These are phyloP conservation scores for Pimpla rufipes DNA, from an alignment of 2,888 invertebrate species.

Conservation along the genomic window DNA sequence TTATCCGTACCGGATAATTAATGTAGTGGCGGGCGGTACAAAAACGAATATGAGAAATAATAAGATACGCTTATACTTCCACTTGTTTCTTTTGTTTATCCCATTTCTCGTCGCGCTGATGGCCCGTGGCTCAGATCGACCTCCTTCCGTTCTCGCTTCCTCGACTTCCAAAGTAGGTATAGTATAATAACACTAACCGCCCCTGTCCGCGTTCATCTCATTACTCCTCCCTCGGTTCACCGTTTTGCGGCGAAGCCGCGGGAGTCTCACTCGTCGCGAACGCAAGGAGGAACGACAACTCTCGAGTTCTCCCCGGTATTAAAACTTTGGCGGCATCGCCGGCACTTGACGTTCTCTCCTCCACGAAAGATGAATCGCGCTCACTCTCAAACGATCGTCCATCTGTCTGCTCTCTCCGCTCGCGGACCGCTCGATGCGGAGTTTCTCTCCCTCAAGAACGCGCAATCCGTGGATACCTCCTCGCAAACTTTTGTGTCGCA, in stretches of 20 bases:
- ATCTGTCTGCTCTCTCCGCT: constrained; percentile 15
- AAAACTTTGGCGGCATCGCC: constrained; percentile 34
- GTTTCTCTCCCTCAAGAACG: background rate
- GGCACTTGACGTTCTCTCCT: constrained; percentile 6
- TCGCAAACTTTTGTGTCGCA: constrained; percentile 16
- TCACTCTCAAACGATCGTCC: constrained; percentile 15
- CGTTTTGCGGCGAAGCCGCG: constrained; percentile 22
- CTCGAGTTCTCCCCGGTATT: constrained; percentile 8
- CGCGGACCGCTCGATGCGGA: background rate
- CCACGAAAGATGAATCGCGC: background rate
- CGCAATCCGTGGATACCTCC: background rate
- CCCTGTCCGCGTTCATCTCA: constrained; percentile 10
- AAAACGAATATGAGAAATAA: background rate
- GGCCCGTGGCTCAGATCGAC: constrained; percentile 1
- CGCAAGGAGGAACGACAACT: background rate
- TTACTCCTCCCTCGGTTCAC: constrained; percentile 2
- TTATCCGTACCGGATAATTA: no score
- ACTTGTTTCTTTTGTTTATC: constrained; percentile 26
- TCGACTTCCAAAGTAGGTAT: constrained; percentile 6
- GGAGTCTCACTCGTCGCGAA: constrained; percentile 33
- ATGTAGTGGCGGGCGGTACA: no score
- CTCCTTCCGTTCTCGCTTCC: background rate
- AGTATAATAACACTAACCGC: constrained; percentile 24
- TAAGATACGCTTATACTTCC: background rate
- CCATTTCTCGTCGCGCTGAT: constrained; percentile 7